Conservation (phyloP, 2,888 invertebrate genomes). For the Cryptus armator region DNA sequence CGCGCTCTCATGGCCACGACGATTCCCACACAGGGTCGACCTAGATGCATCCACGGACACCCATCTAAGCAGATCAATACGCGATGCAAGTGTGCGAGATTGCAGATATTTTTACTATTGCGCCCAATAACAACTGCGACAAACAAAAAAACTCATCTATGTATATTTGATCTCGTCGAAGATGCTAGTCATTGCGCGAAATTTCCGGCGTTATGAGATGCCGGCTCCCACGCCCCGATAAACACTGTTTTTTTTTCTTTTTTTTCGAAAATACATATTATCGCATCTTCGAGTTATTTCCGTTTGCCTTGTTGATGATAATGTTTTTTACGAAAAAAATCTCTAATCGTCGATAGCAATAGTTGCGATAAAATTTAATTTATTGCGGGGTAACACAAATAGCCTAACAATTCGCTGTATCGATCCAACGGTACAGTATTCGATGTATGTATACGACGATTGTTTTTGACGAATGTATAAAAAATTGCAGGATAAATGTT, state of each 20-base stretch:
- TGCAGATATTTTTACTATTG: constrained; percentile 35
- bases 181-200: constrained; percentile 37
- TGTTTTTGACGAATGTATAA: background rate
- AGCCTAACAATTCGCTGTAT: constrained; percentile 11
- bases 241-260: background rate
- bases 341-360: background rate
- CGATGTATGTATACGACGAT: background rate
- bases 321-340: background rate
- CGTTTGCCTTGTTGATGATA: background rate
- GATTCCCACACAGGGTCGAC: constrained; percentile 47
- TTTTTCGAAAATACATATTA: background rate
- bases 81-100: constrained; percentile 43
- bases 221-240: constrained; percentile 33
- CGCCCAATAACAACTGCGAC: constrained; percentile 11
- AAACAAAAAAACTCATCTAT: background rate
- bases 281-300: background rate
- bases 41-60: constrained; percentile 43
- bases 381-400: background rate
- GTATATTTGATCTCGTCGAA: background rate
- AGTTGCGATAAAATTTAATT: background rate
- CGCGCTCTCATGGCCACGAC: constrained; percentile 9
- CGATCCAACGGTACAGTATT: background rate
- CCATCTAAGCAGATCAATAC: constrained; percentile 62
- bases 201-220: background rate
- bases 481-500: background rate